Base-by-base conservation (phyloP, 2,888 invertebrate species). In the Sinhomidia bicolor region DNA sequence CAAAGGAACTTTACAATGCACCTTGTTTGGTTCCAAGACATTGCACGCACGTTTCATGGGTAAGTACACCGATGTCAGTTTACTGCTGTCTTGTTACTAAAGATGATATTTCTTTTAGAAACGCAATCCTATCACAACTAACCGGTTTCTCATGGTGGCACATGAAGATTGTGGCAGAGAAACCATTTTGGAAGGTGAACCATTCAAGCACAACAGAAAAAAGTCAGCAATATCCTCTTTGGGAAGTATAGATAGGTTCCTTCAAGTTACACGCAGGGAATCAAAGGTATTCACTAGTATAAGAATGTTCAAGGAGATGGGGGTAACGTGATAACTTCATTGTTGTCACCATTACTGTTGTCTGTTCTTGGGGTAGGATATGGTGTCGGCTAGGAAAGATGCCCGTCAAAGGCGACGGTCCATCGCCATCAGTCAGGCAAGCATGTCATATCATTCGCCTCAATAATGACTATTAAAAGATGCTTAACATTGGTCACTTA, bases 11-110 rank as follows among this genome's bases (percentile, higher is more conserved):
- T 20, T 95, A 94, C 91, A 94, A 94, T 68, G 95, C 95, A 0
- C 95, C 95, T 0, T 94, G 94, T 82, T 95, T 95, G 85, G 94
- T 95, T 91, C 95, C 95, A 0, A 94, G 95, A 91, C 94, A 94
- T 9, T 91, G 91, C 68, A 89, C 89, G 2, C 82, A 85, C 14
- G 62, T 89, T 14, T 51, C 85, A 47, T 85, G 65, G 79, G 82
- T 88, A 57, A 79, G 26, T n/a, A 1, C 60, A 26, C 1, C 10
- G 12, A 74, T 23, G 26, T 47, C 29, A 36, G 7, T 7, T 36
- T n/a, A n/a, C n/a, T n/a, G n/a, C n/a, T n/a, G n/a, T n/a, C n/a
- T n/a, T n/a, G n/a, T n/a, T n/a, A n/a, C n/a, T n/a, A n/a, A n/a
- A n/a, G n/a, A n/a, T n/a, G n/a, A n/a, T n/a, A n/a, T n/a, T n/a